Percentiles rank a stretch among this genome's conserved stretches.
phyloP scores from a whole-genome alignment of 2,113 vertebrate species.

The Sylvia atricapilla region DNA sequence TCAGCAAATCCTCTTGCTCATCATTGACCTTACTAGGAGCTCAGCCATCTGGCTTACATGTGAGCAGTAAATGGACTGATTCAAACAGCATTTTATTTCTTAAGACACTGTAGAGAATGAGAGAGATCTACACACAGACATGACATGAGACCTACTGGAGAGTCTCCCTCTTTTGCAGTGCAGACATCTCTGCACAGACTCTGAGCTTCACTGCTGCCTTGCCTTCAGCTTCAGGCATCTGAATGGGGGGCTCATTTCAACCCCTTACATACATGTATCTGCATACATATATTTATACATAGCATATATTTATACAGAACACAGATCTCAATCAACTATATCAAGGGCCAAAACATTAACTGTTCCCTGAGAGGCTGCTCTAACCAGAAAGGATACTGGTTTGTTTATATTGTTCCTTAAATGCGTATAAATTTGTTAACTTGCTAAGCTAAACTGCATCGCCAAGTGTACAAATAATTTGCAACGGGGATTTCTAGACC shows the following conservation, averaged over 20 bases:
- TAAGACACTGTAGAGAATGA: not conserved
- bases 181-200: not conserved
- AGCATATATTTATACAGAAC: not conserved
- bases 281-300: not conserved
- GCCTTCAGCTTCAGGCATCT: not conserved
- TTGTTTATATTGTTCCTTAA: not conserved
- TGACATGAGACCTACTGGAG: not conserved
- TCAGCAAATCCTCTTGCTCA: not conserved
- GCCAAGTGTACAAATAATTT: not conserved
- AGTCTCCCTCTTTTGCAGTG: accelerated
- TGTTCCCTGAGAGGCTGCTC: not conserved
- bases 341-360: not conserved
- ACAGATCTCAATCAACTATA: not conserved
- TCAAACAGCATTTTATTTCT: not conserved
- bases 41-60: not conserved
- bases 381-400: not conserved
- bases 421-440: not conserved
- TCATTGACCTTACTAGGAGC: not conserved
- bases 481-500: not conserved
- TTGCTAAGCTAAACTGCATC: not conserved
- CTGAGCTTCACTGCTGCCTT: not conserved
- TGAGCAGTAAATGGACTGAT: not conserved
- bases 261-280: not conserved
- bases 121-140: not conserved
- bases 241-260: not conserved